A percentile compares a stretch with the other conserved stretches of the same genome.
These are phyloP conservation scores for Lasioglossum marginatum DNA, from an alignment of 2,888 invertebrate species.

Conservation along the genomic window DNA sequence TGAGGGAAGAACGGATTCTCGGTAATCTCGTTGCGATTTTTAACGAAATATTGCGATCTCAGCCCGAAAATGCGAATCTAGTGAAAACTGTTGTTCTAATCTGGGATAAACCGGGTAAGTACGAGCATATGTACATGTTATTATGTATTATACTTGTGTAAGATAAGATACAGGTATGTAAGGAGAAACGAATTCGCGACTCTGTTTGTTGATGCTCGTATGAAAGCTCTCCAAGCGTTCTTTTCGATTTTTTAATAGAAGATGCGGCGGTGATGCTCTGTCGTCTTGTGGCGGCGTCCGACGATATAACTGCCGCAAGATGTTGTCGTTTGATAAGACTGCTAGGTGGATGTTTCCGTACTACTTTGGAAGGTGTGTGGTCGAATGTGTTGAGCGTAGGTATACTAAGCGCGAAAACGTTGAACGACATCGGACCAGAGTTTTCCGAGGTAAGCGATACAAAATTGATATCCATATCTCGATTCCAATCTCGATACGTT, in stretches of 20 bases:
- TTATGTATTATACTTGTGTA: background rate
- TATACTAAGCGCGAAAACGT: background rate
- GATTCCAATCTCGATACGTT: background rate
- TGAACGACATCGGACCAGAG: slow-evolving; percentile 7
- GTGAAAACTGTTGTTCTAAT: slow-evolving; percentile 89
- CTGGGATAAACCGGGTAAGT: slow-evolving; percentile 67
- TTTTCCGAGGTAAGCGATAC: background rate
- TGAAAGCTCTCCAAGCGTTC: background rate
- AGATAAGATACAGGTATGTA: background rate
- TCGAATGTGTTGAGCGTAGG: slow-evolving; percentile 12
- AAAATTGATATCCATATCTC: background rate
- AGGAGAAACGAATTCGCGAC: background rate
- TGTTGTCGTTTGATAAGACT: slow-evolving; percentile 90
- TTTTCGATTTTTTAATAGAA: slow-evolving; percentile 27
- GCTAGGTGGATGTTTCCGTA: slow-evolving; percentile 89
- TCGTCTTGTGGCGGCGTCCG: slow-evolving; percentile 55
- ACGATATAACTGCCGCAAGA: slow-evolving; percentile 85
- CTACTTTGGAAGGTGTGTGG: slow-evolving; percentile 85
- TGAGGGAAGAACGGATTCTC: slow-evolving; percentile 87
- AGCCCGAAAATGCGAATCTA: slow-evolving; percentile 91
- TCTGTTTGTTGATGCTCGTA: background rate
- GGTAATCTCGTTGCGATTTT: slow-evolving; percentile 90
- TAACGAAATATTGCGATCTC: slow-evolving; percentile 89
- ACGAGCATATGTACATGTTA: background rate
- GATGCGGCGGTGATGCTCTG: slow-evolving; percentile 35